Percentiles rank a stretch among this genome's conserved stretches.
Evolutionary conservation across 2,797 vertebrate genomes (phyloP).

Genomic region (Channa striata): DNA sequence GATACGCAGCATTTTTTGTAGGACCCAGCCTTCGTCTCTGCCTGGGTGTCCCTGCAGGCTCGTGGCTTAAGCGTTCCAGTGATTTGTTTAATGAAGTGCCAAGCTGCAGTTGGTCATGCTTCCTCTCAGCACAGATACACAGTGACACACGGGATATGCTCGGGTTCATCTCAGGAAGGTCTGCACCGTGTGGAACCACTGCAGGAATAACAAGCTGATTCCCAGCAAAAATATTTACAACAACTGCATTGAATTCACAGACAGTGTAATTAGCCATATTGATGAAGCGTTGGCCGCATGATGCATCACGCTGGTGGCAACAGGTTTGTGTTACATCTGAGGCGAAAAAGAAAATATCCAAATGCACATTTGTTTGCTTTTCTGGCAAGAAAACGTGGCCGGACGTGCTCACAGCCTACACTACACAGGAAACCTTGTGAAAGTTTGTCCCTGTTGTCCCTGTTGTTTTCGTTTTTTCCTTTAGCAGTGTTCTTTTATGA

Average conservation of each 20-base stretch:
- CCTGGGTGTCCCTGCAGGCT: conserved; percentile 38
- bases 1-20: conserved; percentile 13
- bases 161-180: conserved; percentile 81
- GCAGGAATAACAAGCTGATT: conserved; percentile 50
- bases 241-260: conserved; percentile 48
- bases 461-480: conserved; percentile 45
- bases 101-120: conserved; percentile 73
- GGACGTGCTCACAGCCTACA: conserved; percentile 43
- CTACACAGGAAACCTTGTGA: conserved; percentile 58
- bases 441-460: conserved; percentile 59
- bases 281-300: conserved; percentile 66
- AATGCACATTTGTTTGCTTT: conserved; percentile 70
- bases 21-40: background rate
- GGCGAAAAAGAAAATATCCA: conserved; percentile 78
- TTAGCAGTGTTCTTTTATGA: conserved; percentile 64
- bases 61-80: conserved; percentile 36
- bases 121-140: conserved; percentile 82
- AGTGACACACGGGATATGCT: conserved; percentile 75
- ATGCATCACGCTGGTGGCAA: conserved; percentile 75
- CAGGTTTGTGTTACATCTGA: conserved; percentile 69
- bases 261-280: conserved; percentile 77
- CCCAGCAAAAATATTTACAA: conserved; percentile 71
- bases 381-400: conserved; percentile 41
- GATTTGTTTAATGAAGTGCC: conserved; percentile 78
- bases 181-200: conserved; percentile 68